These are phyloP conservation scores for Platynereis dumerilii DNA, from an alignment of 2,888 invertebrate species.

Conservation along the genomic window DNA sequence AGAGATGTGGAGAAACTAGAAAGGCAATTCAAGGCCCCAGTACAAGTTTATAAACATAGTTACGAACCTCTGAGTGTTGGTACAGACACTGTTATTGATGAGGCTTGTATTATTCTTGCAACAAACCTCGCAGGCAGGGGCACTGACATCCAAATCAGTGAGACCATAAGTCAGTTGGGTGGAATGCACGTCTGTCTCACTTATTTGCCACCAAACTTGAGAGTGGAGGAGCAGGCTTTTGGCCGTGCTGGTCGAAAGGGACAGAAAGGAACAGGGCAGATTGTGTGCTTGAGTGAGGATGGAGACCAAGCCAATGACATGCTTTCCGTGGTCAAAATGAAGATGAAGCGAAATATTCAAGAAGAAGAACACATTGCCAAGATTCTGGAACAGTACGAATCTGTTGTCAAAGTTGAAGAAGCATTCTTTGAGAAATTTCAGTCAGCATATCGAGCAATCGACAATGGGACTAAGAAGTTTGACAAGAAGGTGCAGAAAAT, in stretches of 20 bases:
- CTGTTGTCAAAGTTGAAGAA: too few relatives aligned
- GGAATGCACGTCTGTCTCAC: slow-evolving; percentile 36
- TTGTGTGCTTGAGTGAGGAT: slow-evolving; percentile 14
- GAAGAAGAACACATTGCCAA: too few relatives aligned
- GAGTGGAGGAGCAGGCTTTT: slow-evolving; percentile 35
- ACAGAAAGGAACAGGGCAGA: slow-evolving; percentile 30
- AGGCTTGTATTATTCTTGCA: slow-evolving; percentile 31
- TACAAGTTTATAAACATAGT: background rate
- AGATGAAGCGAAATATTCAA: too few relatives aligned
- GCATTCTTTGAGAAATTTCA: too few relatives aligned
- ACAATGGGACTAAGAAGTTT: too few relatives aligned
- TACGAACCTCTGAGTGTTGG: background rate
- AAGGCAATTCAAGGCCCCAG: background rate
- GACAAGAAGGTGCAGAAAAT: too few relatives aligned
- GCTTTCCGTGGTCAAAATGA: too few relatives aligned
- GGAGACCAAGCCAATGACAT: too few relatives aligned
- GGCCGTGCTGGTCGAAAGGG: slow-evolving; percentile 36
- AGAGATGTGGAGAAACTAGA: slow-evolving; percentile 19
- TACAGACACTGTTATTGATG: slow-evolving; percentile 3
- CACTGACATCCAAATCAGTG: slow-evolving; percentile 31
- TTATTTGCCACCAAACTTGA: slow-evolving; percentile 34
- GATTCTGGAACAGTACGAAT: too few relatives aligned
- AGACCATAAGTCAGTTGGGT: slow-evolving; percentile 26
- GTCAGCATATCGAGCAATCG: too few relatives aligned
- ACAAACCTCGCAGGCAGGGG: slow-evolving; percentile 39